Conservation (phyloP, 2,113 vertebrate species). For the Hucho hucho region DNA sequence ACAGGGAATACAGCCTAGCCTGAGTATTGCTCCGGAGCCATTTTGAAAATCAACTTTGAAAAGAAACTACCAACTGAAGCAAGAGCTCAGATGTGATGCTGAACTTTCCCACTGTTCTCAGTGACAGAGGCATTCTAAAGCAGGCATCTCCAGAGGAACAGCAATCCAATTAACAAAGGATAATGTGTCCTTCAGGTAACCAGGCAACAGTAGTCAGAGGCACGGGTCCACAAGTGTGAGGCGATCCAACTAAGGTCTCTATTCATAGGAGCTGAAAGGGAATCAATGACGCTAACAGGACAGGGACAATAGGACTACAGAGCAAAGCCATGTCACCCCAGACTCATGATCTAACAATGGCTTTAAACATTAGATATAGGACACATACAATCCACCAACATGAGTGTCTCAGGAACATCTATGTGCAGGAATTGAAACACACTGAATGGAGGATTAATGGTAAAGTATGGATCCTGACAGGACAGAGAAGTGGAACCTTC, state of each 20-base stretch:
- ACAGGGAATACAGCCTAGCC: too few relatives aligned
- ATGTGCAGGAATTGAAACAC: not conserved
- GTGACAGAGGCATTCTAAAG: constrained; percentile 14
- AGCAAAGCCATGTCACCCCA: constrained; percentile 11
- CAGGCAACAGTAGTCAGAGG: constrained; percentile 50
- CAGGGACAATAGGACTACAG: constrained; percentile 19
- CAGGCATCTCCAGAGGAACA: constrained; percentile 33
- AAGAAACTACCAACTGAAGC: constrained; percentile 23
- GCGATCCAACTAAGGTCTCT: constrained; percentile 48
- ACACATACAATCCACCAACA: not conserved
- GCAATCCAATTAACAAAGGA: constrained; percentile 68
- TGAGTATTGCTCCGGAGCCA: not conserved
- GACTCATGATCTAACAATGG: not conserved
- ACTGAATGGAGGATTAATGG: too few relatives aligned
- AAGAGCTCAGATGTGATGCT: constrained; percentile 12
- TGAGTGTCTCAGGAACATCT: not conserved
- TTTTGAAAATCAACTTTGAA: constrained; percentile 30
- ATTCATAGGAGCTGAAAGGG: constrained; percentile 61
- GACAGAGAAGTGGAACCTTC: not conserved
- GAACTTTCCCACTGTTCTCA: constrained; percentile 7
- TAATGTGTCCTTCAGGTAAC: constrained; percentile 54
- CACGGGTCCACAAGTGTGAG: constrained; percentile 60
- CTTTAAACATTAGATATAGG: not conserved
- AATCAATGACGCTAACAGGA: constrained; percentile 59
- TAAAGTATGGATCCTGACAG: not conserved